Percentiles rank a stretch among this genome's conserved stretches.
phyloP scores from a whole-genome alignment of 2,888 invertebrate species.

The Hypercompe scribonia region DNA sequence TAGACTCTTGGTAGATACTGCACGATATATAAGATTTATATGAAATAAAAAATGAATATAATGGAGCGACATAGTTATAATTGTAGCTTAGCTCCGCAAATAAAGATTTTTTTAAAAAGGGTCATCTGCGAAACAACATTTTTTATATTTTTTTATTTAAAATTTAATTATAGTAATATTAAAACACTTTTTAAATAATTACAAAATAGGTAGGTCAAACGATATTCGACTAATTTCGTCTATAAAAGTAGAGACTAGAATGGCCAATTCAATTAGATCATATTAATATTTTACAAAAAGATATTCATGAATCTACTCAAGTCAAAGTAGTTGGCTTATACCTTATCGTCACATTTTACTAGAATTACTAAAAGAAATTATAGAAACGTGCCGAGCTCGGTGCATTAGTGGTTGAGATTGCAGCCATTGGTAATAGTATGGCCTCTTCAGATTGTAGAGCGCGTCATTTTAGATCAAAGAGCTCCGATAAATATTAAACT shows the following conservation, averaged over 20 bases:
- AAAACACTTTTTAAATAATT: no score
- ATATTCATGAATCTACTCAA: neutral
- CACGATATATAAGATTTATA: no score
- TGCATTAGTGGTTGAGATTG: constrained; percentile 17
- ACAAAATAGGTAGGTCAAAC: no score
- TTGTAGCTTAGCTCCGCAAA: no score
- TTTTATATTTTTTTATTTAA: no score
- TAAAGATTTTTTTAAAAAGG: no score
- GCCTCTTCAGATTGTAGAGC: neutral
- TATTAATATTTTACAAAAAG: neutral
- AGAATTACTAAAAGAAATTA: constrained; percentile 15
- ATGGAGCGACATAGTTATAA: no score
- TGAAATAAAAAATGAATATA: no score
- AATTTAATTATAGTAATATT: no score
- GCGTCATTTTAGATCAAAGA: neutral
- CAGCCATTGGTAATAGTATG: neutral
- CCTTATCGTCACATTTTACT: constrained; percentile 13
- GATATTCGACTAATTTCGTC: no score
- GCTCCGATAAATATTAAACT: neutral
- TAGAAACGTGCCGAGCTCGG: constrained; percentile 16
- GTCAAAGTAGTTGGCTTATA: constrained; percentile 11
- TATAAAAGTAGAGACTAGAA: neutral
- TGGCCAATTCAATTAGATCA: neutral
- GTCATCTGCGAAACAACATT: no score
- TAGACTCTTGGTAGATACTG: no score